These are phyloP conservation scores for Lucifuga dentata DNA, from an alignment of 2,113 vertebrate genomes.

Conservation along the genomic window DNA sequence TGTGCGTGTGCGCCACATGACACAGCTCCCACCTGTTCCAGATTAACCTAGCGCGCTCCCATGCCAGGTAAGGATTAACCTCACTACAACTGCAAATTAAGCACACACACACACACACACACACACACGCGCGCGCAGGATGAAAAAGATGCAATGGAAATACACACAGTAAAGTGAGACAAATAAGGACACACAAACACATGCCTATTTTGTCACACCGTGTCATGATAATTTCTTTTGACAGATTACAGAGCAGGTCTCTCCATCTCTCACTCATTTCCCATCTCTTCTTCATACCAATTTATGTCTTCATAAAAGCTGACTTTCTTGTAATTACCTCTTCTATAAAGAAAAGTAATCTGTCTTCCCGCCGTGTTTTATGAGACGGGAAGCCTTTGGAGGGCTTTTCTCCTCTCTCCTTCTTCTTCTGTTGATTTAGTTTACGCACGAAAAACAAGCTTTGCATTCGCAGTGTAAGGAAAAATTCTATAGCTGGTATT, in stretches of 20 bases:
- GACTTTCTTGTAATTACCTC: slow-evolving; percentile 62
- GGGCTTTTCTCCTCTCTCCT: slow-evolving; percentile 7
- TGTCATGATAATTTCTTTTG: slow-evolving; percentile 18
- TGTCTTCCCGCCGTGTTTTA: slow-evolving; percentile 54
- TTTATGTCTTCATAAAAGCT: slow-evolving; percentile 55
- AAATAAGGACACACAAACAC: neutral
- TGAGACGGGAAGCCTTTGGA: slow-evolving; percentile 51
- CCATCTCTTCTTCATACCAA: neutral
- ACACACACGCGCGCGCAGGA: slow-evolving; percentile 1
- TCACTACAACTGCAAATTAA: slow-evolving; percentile 57
- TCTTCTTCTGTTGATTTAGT: slow-evolving; percentile 7
- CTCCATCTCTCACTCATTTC: too few relatives aligned
- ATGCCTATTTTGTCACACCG: neutral
- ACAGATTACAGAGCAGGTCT: slow-evolving; percentile 20
- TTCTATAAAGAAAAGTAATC: slow-evolving; percentile 51
- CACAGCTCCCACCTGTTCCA: slow-evolving; percentile 55
- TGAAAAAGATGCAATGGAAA: slow-evolving; percentile 14
- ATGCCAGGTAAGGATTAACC: slow-evolving; percentile 71
- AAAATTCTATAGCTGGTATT: neutral
- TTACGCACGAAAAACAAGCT: slow-evolving; percentile 9
- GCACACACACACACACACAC: neutral
- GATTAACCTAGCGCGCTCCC: slow-evolving; percentile 61
- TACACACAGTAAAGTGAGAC: neutral
- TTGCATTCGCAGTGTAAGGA: neutral
- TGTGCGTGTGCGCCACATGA: slow-evolving; percentile 33